phyloP scores from a whole-genome alignment of 2,797 vertebrate species.

The Microctenopoma steveboyesi region DNA sequence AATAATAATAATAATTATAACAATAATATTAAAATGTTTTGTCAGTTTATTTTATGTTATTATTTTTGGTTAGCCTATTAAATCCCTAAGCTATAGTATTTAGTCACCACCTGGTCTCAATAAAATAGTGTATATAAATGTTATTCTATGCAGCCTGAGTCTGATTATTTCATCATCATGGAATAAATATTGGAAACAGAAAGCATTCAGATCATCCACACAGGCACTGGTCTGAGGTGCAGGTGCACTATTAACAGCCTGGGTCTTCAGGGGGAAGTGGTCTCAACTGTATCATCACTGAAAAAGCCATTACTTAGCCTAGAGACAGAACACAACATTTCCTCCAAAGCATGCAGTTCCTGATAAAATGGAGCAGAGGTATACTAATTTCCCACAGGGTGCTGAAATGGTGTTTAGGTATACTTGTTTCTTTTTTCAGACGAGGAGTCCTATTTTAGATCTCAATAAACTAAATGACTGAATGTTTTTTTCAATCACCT shows the following conservation, averaged over 20 bases:
- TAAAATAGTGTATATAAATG: background rate
- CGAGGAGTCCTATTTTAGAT: background rate
- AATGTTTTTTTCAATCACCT: constrained; percentile 1
- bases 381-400: constrained; percentile 14
- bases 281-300: constrained; percentile 49
- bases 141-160: background rate
- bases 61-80: too few species aligned
- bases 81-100: too few species aligned
- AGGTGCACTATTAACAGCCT: constrained; percentile 24
- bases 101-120: background rate
- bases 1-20: too few species aligned
- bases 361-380: constrained; percentile 2
- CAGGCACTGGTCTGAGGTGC: constrained; percentile 18
- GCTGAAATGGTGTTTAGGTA: constrained; percentile 2
- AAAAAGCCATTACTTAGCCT: constrained; percentile 47
- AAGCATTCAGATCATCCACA: constrained; percentile 21
- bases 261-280: constrained; percentile 30
- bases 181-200: constrained; percentile 24
- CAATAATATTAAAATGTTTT: too few species aligned
- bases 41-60: too few species aligned
- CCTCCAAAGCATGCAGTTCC: constrained; percentile 23
- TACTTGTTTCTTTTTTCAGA: constrained; percentile 17
- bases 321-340: constrained; percentile 30
- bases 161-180: constrained; percentile 3
- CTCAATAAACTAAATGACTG: constrained; percentile 2